Evolutionary conservation across 2,113 vertebrate species (phyloP).

Genomic region (Cnemophilus loriae): DNA sequence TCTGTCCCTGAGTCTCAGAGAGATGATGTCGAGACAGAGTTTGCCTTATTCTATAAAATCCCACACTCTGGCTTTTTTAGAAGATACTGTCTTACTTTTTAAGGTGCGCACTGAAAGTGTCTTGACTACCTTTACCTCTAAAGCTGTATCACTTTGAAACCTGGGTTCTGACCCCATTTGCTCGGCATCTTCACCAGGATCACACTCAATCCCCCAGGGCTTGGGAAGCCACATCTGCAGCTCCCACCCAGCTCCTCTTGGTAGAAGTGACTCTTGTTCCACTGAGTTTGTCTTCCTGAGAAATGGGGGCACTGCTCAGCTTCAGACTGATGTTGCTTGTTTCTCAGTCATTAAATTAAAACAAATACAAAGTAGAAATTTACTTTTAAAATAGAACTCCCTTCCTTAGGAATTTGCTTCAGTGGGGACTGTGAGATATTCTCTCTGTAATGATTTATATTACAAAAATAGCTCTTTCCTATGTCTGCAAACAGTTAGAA

Average conservation of each 20-base stretch:
- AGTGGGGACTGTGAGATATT: background rate
- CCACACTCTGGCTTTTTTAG: background rate
- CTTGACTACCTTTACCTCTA: background rate
- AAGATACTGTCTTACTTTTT: background rate
- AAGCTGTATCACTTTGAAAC: background rate
- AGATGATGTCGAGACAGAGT: background rate
- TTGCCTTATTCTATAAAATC: background rate
- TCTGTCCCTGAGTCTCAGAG: background rate
- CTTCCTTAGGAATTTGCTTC: slow-evolving; percentile 14
- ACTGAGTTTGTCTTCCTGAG: background rate
- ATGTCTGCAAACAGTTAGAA: background rate
- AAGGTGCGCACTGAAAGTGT: background rate
- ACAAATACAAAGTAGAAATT: background rate
- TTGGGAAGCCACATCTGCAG: background rate
- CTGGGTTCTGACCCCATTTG: background rate
- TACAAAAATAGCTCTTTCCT: slow-evolving; percentile 26
- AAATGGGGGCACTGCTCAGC: background rate
- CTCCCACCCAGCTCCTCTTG: background rate
- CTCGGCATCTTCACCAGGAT: background rate
- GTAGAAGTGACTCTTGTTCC: background rate
- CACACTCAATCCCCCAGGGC: rapidly evolving
- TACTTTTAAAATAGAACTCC: background rate
- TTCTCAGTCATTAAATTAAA: background rate
- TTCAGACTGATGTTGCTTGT: background rate
- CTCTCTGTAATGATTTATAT: background rate